Conservation (phyloP, 2,797 vertebrate species). For the Acanthurus lineatus region DNA sequence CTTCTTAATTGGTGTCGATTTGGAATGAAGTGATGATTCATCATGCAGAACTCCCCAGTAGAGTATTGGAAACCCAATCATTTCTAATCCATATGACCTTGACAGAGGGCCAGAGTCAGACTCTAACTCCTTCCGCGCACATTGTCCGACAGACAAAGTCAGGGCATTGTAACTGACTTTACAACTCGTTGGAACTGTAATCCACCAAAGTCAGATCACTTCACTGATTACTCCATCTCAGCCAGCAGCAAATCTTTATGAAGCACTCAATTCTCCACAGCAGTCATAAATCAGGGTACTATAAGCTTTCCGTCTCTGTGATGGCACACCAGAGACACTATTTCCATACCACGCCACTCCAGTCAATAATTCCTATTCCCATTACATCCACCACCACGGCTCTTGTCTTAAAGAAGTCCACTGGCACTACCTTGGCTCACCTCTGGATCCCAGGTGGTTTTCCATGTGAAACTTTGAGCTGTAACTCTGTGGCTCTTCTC, state of each 20-base stretch:
- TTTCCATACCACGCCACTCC: constrained; percentile 70
- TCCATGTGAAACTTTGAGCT: constrained; percentile 64
- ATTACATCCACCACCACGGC: constrained; percentile 50
- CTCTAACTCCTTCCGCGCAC: constrained; percentile 56
- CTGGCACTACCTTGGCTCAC: constrained; percentile 46
- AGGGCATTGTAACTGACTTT: constrained; percentile 68
- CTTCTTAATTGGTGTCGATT: constrained; percentile 85
- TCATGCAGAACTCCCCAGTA: constrained; percentile 81
- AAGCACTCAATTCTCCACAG: constrained; percentile 80
- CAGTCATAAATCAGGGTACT: constrained; percentile 80
- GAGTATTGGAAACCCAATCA: constrained; percentile 85
- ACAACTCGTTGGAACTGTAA: constrained; percentile 69
- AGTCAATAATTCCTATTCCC: constrained; percentile 75
- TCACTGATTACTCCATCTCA: constrained; percentile 79
- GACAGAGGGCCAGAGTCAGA: constrained; percentile 73
- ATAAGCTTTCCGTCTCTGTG: constrained; percentile 71
- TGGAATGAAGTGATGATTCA: constrained; percentile 83
- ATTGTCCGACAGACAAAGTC: constrained; percentile 74
- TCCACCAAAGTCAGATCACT: constrained; percentile 82
- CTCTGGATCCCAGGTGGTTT: constrained; percentile 47
- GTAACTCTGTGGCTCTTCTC: constrained; percentile 56
- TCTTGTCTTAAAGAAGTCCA: constrained; percentile 56
- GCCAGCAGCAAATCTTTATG: constrained; percentile 81
- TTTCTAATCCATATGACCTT: constrained; percentile 87
- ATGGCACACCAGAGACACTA: constrained; percentile 77